phyloP scores from a whole-genome alignment of 2,888 invertebrate species.

The Pristionchus japonicus region DNA sequence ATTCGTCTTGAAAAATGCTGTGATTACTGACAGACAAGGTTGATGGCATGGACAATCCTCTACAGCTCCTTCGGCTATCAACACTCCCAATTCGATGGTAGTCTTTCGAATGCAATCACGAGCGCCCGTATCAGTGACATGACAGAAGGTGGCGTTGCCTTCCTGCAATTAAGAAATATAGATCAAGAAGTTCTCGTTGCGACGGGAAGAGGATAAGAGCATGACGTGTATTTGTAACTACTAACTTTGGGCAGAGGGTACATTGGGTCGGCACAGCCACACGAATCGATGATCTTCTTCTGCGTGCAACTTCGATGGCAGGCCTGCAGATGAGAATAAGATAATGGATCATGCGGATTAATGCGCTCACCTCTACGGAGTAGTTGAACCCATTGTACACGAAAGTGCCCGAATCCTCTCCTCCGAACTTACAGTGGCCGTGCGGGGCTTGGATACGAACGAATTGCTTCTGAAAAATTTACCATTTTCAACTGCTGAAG shows the following conservation, averaged over 20 bases:
- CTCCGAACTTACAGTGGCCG: slow-evolving; percentile 70
- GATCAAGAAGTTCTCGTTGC: neutral
- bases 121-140: slow-evolving; percentile 68
- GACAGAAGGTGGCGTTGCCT: slow-evolving; percentile 41
- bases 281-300: slow-evolving; percentile 65
- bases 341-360: neutral
- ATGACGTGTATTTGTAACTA: neutral
- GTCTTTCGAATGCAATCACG: slow-evolving; percentile 72
- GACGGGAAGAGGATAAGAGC: neutral
- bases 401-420: slow-evolving; percentile 64
- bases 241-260: slow-evolving; percentile 64
- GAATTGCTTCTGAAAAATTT: slow-evolving; percentile 69
- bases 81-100: slow-evolving; percentile 64
- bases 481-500: neutral
- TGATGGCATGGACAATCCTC: slow-evolving; percentile 72
- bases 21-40: slow-evolving; percentile 68
- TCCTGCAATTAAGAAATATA: neutral
- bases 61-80: slow-evolving; percentile 60
- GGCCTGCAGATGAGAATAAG: slow-evolving; percentile 50
- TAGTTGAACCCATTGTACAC: slow-evolving; percentile 73
- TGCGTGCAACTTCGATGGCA: slow-evolving; percentile 74
- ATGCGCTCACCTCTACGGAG: slow-evolving; percentile 64
- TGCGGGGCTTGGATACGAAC: slow-evolving; percentile 69
- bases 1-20: no score
- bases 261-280: slow-evolving; percentile 74